These are phyloP conservation scores for Bombus waltoni DNA, from an alignment of 1,140 invertebrate genomes.

Conservation along the genomic window DNA sequence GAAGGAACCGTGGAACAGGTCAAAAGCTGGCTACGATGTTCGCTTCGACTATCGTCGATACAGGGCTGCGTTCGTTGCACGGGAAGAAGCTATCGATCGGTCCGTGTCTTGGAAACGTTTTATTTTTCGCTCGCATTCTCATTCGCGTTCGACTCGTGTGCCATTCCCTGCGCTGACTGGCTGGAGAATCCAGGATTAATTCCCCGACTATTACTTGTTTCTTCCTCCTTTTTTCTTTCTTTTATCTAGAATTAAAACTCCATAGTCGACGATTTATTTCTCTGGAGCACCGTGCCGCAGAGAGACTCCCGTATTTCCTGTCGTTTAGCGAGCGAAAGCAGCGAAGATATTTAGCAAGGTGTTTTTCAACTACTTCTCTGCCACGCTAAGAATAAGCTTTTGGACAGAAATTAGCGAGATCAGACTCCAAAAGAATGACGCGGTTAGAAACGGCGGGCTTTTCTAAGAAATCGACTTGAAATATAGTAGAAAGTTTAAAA, in stretches of 20 bases:
- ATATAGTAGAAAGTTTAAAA: neutral
- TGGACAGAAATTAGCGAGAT: neutral
- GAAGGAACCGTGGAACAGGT: constrained; percentile 6
- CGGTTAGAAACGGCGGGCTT: too few relatives aligned
- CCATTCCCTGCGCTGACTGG: neutral
- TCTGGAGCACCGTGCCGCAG: too few relatives aligned
- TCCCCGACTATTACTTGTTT: neutral
- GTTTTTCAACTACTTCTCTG: neutral
- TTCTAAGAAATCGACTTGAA: too few relatives aligned
- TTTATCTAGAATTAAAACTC: neutral
- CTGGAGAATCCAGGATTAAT: neutral
- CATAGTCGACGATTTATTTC: too few relatives aligned
- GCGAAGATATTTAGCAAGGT: neutral
- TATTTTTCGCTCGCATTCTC: constrained; percentile 35
- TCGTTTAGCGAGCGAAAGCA: neutral
- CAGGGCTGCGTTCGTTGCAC: constrained; percentile 57
- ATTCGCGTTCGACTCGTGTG: constrained; percentile 11
- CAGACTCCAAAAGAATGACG: neutral
- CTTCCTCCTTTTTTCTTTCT: neutral
- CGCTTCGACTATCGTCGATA: constrained; percentile 9
- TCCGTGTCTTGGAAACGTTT: constrained; percentile 55
- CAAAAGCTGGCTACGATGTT: constrained; percentile 22
- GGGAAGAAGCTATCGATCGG: constrained; percentile 65
- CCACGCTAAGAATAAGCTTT: too few relatives aligned
- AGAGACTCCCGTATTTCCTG: neutral